A percentile compares a stretch with the other conserved stretches of the same genome.
These are phyloP conservation scores for Carduelis carduelis DNA, from an alignment of 2,797 vertebrate species.

Conservation along the genomic window DNA sequence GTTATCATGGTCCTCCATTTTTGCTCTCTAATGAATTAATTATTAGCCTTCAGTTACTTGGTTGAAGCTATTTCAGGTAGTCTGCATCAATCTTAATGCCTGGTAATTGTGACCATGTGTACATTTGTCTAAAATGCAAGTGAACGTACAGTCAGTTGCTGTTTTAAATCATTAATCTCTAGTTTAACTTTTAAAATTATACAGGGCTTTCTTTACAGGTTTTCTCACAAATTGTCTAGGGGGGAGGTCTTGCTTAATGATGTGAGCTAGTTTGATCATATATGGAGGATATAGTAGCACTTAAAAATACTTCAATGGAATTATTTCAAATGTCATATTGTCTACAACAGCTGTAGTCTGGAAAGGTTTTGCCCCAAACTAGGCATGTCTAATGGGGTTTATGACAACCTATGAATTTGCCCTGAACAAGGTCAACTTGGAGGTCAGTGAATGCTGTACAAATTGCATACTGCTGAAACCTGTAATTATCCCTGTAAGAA, in stretches of 20 bases:
- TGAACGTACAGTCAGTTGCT: conserved; percentile 45
- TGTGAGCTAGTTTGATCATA: not conserved
- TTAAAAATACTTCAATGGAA: not conserved
- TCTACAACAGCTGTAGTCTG: conserved; percentile 50
- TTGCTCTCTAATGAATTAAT: not conserved
- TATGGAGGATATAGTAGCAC: not conserved
- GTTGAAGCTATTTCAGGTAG: conserved; percentile 37
- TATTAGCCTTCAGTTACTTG: not conserved
- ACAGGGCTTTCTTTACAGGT: not conserved
- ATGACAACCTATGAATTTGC: conserved; percentile 74
- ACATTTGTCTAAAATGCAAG: conserved; percentile 28
- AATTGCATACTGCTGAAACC: conserved; percentile 69
- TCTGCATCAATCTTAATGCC: not conserved
- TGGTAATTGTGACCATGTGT: conserved; percentile 71
- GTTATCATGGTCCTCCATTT: not conserved
- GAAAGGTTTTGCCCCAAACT: conserved; percentile 75
- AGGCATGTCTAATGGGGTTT: conserved; percentile 75
- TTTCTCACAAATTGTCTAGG: not conserved
- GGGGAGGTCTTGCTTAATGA: not conserved
- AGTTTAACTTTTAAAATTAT: conserved; percentile 6
- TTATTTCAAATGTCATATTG: conserved; percentile 41
- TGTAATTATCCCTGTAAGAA: conserved; percentile 75
- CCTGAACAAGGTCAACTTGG: conserved; percentile 69
- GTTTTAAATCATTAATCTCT: not conserved
- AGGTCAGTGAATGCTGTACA: conserved; percentile 74